These are phyloP conservation scores for Henricia sp. DNA, from an alignment of 53 echinoderm and acorn worm genomes.

Conservation along the genomic window DNA sequence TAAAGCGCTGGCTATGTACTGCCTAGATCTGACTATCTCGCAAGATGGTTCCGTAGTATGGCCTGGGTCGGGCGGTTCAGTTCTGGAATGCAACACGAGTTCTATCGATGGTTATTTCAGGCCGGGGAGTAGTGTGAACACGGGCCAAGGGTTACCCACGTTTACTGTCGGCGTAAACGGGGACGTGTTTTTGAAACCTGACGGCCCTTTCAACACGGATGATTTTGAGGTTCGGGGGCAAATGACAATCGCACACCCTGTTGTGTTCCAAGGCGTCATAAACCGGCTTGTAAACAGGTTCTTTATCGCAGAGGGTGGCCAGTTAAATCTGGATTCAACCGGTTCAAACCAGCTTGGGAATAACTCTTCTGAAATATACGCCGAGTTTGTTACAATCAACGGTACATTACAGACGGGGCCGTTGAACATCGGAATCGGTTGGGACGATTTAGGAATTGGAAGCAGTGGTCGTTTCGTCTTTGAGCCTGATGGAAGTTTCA, in stretches of 20 bases:
- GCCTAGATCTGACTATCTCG: conserved; percentile 45
- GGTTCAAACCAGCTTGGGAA: background rate
- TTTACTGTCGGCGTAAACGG: conserved; percentile 61
- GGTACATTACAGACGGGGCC: conserved; percentile 47
- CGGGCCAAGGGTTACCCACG: conserved; percentile 27
- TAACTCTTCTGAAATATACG: conserved; percentile 39
- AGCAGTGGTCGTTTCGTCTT: conserved; percentile 56
- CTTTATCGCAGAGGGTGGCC: conserved; percentile 33
- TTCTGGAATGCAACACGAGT: conserved; percentile 57
- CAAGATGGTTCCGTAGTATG: conserved; percentile 63
- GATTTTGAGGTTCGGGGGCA: conserved; percentile 61
- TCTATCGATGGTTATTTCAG: conserved; percentile 66
- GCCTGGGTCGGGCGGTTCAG: conserved; percentile 58
- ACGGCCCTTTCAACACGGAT: conserved; percentile 62
- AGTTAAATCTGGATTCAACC: conserved; percentile 5
- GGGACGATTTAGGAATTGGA: conserved; percentile 44
- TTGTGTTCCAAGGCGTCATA: conserved; percentile 35
- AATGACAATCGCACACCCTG: conserved; percentile 34
- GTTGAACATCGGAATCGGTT: conserved; percentile 51
- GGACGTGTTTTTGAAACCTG: conserved; percentile 35
- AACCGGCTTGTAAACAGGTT: conserved; percentile 41
- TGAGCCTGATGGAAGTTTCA: conserved; percentile 42
- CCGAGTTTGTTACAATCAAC: conserved; percentile 50
- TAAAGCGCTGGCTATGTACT: conserved; percentile 50
- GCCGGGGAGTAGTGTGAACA: conserved; percentile 65